Evolutionary conservation across 2,113 vertebrate genomes (phyloP), one percentile per base, ranked within the genome.

Genomic region (Felis chaus): DNA sequence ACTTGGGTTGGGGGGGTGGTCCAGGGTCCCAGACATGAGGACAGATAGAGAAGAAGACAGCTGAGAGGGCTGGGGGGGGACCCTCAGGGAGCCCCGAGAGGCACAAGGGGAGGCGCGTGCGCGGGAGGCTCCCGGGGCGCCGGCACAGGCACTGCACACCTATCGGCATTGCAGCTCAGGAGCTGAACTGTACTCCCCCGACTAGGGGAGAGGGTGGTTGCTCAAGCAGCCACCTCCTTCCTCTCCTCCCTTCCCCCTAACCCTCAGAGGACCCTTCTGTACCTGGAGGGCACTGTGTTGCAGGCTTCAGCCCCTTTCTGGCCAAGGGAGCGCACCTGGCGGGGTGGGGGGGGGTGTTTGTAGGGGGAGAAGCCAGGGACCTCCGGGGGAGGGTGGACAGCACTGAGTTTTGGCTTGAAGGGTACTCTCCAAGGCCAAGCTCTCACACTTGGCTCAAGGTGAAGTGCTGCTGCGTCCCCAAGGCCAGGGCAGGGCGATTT

Each of bases 401-500:
- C 31, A 21, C 18, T 2, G 18, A 50, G 53, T n/a, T 82, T 91
- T 53, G 45, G 57, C 79, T 48, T 41, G 12, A 27, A 15, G 36
- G n/a, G 68, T 31, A 39, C 39, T 78, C 61, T 48, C 25, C 85
- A 71, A 95, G 74, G 92, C 65, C 0, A 9, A 83, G 33, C 65
- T 7, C 87, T 95, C 69, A 63, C 39, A 33, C 55, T 98, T 97
- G 97, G 87, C 92, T 96, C 91, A 53, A 57, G 96, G 92, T 65
- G 85, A 66, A 92, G 55, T 23, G 88, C 19, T 57, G 80, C 65
- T 0, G 4, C 0, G 10, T 95, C 80, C 83, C 90, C 95, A 96
- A 93, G 97, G 94, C 95, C 84, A 65, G 95, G 97, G 97, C 41
- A 96, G 90, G 97, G 95, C 6, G 0, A 93, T 98, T 98, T 98